These are phyloP conservation scores for Caenorhabditis japonica DNA, from an alignment of 2,888 invertebrate genomes.

Conservation along the genomic window DNA sequence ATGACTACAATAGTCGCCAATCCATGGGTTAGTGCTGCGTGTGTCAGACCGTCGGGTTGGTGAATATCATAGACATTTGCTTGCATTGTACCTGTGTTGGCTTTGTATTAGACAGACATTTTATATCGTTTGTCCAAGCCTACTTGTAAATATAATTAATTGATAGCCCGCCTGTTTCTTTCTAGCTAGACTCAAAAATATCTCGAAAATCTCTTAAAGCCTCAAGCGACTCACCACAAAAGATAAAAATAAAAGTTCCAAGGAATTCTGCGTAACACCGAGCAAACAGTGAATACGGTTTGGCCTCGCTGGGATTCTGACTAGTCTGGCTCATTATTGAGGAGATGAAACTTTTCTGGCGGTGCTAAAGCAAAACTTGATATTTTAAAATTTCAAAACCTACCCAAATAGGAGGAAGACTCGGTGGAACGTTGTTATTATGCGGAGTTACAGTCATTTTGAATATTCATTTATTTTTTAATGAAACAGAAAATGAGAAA, in stretches of 20 bases:
- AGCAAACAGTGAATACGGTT: slow-evolving; percentile 24
- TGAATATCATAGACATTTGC: slow-evolving; percentile 48
- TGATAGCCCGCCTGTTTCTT: too few species aligned
- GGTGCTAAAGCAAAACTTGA: slow-evolving; percentile 11
- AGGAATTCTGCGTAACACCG: slow-evolving; percentile 47
- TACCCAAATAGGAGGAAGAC: slow-evolving; percentile 16
- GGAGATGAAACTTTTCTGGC: slow-evolving; percentile 33
- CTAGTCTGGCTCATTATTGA: slow-evolving; percentile 30
- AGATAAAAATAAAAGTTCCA: slow-evolving; percentile 46
- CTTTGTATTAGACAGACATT: too few species aligned
- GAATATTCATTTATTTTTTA: too few species aligned
- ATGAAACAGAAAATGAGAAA: not conserved
- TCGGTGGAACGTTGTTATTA: slow-evolving; percentile 35
- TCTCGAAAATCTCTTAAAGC: not conserved
- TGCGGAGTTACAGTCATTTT: slow-evolving; percentile 22
- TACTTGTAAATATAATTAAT: too few species aligned
- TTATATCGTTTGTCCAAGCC: too few species aligned
- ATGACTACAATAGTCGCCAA: slow-evolving; percentile 37
- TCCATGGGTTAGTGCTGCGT: slow-evolving; percentile 46
- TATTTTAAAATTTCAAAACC: not conserved
- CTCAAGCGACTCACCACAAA: slow-evolving; percentile 17
- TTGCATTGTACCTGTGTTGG: slow-evolving; percentile 51
- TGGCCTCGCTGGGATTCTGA: slow-evolving; percentile 7
- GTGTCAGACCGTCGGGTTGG: slow-evolving; percentile 39
- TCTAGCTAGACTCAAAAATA: too few species aligned